These are phyloP conservation scores for Lomographa bimaculata DNA, from an alignment of 2,888 invertebrate genomes.

Conservation along the genomic window DNA sequence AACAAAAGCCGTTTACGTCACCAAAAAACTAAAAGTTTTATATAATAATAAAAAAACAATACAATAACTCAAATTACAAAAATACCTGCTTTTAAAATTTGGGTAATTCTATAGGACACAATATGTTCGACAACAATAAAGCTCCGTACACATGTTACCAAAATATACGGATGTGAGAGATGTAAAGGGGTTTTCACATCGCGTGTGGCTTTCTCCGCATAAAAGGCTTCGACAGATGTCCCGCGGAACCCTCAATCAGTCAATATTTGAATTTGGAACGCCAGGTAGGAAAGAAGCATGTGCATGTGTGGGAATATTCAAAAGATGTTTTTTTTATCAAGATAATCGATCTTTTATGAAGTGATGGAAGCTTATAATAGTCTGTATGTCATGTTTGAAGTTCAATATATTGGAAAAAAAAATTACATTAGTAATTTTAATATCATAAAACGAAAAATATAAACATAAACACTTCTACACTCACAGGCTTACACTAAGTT, in stretches of 20 bases:
- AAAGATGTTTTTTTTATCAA: constrained; percentile 29
- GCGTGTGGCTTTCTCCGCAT: constrained; percentile 64
- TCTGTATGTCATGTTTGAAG: too few relatives aligned
- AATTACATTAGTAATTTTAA: too few relatives aligned
- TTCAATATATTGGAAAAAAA: too few relatives aligned
- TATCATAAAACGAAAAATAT: too few relatives aligned
- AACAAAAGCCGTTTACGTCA: background rate
- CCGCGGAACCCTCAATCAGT: constrained; percentile 78
- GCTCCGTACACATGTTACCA: constrained; percentile 54
- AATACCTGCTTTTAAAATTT: constrained; percentile 11
- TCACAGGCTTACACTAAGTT: too few relatives aligned
- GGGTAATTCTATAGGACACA: constrained; percentile 33
- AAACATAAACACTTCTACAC: too few relatives aligned
- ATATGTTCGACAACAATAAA: constrained; percentile 48
- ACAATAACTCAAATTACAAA: constrained; percentile 7
- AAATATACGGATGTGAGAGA: constrained; percentile 34
- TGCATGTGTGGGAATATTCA: constrained; percentile 40
- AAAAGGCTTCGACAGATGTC: constrained; percentile 70
- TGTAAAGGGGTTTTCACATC: constrained; percentile 42
- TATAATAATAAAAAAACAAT: too few relatives aligned
- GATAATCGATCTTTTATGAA: constrained; percentile 19
- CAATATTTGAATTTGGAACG: constrained; percentile 73
- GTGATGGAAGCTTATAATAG: background rate
- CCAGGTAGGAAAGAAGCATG: constrained; percentile 48
- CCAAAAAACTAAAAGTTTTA: background rate